These are phyloP conservation scores for Lepidochrysops patricia DNA, from an alignment of 2,888 invertebrate genomes.

Conservation along the genomic window DNA sequence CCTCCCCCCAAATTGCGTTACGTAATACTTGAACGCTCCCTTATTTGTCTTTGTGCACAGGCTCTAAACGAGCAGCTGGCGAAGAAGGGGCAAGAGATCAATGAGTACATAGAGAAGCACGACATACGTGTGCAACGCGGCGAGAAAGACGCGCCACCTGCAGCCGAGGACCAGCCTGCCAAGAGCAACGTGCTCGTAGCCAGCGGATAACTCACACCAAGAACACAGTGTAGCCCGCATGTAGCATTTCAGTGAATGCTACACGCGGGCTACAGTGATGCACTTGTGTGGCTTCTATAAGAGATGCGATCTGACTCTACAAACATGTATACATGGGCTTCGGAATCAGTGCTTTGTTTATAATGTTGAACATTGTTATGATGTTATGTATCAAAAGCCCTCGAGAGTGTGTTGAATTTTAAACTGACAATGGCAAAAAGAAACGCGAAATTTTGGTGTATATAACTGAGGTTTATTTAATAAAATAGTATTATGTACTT, in stretches of 20 bases:
- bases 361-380: neutral
- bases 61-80: constrained; percentile 86
- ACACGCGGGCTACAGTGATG: no score
- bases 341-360: neutral
- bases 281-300: neutral
- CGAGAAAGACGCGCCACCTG: constrained; percentile 34
- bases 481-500: neutral
- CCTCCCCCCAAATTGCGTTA: no score
- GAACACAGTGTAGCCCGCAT: no score
- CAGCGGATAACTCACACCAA: constrained; percentile 39
- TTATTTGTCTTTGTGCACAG: constrained; percentile 40
- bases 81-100: constrained; percentile 91
- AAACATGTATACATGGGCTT: neutral
- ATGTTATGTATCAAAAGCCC: neutral
- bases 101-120: constrained; percentile 92
- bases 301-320: neutral
- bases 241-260: no score
- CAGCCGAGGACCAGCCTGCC: constrained; percentile 29
- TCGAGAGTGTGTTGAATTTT: neutral
- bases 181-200: constrained; percentile 75
- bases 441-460: neutral
- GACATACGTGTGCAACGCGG: constrained; percentile 85
- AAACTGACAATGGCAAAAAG: neutral
- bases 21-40: no score
- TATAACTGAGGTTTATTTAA: neutral